Conservation (phyloP, 1,140 invertebrate genomes). For the Musca vetustissima region DNA sequence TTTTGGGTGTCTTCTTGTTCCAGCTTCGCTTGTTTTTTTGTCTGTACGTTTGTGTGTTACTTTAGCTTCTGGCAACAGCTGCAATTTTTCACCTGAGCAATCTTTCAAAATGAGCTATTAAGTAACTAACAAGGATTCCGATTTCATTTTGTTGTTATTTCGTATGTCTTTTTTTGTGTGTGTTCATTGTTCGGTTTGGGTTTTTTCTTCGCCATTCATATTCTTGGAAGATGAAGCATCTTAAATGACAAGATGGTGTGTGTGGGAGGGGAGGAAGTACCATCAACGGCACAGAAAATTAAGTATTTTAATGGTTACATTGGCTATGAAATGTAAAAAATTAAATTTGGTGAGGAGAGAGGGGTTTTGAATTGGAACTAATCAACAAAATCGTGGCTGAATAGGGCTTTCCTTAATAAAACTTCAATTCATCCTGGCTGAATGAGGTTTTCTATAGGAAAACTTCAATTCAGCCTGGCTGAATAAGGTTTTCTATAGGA, state of each 20-base stretch:
- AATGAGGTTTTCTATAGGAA: too few species aligned
- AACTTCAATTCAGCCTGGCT: too few species aligned
- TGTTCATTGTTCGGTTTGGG: neutral
- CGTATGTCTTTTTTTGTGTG: neutral
- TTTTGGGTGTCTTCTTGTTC: neutral
- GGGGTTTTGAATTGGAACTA: neutral
- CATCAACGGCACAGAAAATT: conserved; percentile 23
- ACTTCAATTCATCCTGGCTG: too few species aligned
- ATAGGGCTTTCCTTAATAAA: too few species aligned
- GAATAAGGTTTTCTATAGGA: too few species aligned
- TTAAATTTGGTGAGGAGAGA: neutral
- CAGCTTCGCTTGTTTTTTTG: neutral
- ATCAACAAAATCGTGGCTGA: too few species aligned
- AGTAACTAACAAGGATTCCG: conserved; percentile 22
- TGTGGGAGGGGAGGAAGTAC: neutral
- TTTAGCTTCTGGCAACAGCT: conserved; percentile 47
- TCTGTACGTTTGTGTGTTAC: neutral
- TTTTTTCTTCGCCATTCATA: neutral
- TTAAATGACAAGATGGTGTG: too few species aligned
- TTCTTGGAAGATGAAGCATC: neutral
- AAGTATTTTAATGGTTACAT: conserved; percentile 28
- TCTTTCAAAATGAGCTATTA: conserved; percentile 48
- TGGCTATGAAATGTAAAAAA: neutral
- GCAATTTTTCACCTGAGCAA: conserved; percentile 54
- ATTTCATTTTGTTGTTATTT: neutral